Conservation (phyloP, 23 tunicate genomes). For the Ciona savignyi region DNA sequence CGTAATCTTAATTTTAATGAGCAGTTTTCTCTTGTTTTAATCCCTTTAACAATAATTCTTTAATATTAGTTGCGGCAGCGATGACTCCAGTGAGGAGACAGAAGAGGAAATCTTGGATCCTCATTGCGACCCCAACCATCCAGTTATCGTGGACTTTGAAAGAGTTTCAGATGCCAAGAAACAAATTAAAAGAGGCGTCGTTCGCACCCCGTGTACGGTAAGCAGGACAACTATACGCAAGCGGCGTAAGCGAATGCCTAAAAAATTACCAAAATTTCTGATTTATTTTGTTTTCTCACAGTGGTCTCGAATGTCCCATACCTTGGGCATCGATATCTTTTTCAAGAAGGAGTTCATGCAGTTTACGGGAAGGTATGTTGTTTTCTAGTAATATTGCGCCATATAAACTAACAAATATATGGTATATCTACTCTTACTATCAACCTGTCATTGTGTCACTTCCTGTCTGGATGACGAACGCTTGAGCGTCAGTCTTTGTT, state of each 20-base stretch:
- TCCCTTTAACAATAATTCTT: too few relatives aligned
- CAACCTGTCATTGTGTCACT: too few relatives aligned
- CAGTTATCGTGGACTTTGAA: conserved; percentile 67
- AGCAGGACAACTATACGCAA: neutral
- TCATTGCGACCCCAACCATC: conserved; percentile 73
- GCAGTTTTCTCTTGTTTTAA: too few relatives aligned
- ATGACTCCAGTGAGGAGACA: neutral
- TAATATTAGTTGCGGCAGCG: neutral
- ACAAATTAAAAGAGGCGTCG: conserved; percentile 55
- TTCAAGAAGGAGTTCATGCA: conserved; percentile 98
- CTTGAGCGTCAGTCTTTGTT: too few relatives aligned
- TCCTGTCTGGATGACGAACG: too few relatives aligned
- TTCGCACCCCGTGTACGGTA: conserved; percentile 95
- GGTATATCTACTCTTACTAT: too few relatives aligned
- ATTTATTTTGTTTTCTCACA: conserved; percentile 9
- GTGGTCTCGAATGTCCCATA: conserved; percentile 62
- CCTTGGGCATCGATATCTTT: conserved; percentile 64
- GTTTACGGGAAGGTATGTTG: conserved; percentile 95
- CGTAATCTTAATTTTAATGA: too few relatives aligned
- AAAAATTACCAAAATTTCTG: neutral
- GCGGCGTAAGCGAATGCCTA: neutral
- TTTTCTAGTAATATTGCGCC: neutral
- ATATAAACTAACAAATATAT: too few relatives aligned
- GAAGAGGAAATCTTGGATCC: conserved; percentile 55
- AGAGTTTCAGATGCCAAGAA: conserved; percentile 49